Evolutionary conservation across 2,113 vertebrate species (phyloP).

Genomic region (Nannospalax galili): DNA sequence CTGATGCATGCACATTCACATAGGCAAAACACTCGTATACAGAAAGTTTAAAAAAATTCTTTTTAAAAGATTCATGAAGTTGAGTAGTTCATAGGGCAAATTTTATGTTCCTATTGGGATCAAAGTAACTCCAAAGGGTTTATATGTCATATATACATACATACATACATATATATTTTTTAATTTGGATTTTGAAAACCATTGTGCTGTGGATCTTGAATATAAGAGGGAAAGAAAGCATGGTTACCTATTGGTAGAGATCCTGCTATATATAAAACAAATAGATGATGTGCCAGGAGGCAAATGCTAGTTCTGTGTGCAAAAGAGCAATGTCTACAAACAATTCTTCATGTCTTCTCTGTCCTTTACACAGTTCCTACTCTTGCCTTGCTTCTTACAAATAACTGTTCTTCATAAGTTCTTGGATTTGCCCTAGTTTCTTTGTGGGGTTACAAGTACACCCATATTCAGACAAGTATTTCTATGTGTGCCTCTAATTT

Average conservation of each 20-base stretch:
- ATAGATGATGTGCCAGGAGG: not conserved
- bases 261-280: not conserved
- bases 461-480: not conserved
- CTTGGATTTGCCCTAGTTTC: not conserved
- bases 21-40: too few relatives aligned
- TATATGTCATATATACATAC: too few relatives aligned
- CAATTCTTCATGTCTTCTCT: not conserved
- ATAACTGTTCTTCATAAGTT: not conserved
- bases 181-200: constrained; percentile 15
- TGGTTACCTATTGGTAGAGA: not conserved
- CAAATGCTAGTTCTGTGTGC: not conserved
- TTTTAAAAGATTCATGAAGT: not conserved
- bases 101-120: not conserved
- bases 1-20: too few relatives aligned
- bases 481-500: not conserved
- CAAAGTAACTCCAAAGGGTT: not conserved
- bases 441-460: not conserved
- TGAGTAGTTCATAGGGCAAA: not conserved
- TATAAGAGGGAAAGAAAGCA: not conserved
- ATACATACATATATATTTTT: too few relatives aligned
- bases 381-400: not conserved
- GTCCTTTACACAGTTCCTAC: not conserved
- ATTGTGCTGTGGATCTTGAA: not conserved
- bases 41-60: not conserved
- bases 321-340: not conserved